Conservation (phyloP, 2,888 invertebrate genomes). For the Philereme vetulata region DNA sequence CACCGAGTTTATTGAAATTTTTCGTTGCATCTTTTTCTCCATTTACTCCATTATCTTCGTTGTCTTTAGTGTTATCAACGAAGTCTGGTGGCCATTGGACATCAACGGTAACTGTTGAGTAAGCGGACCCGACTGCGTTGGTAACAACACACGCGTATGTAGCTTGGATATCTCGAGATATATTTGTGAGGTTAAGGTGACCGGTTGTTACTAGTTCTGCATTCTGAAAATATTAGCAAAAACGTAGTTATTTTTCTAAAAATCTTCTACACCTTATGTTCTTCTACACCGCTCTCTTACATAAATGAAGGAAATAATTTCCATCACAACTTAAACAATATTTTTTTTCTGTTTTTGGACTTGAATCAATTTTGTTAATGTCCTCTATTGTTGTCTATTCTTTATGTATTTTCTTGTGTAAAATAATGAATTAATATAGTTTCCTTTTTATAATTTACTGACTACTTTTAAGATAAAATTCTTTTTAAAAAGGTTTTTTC, state of each 20-base stretch:
- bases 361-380: no score
- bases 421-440: no score
- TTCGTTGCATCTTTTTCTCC: not conserved
- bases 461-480: no score
- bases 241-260: no score
- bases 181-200: slow-evolving; percentile 51
- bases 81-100: slow-evolving; percentile 81
- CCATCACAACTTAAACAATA: no score
- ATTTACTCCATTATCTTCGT: not conserved
- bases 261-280: no score
- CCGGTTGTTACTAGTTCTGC: slow-evolving; percentile 60
- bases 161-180: slow-evolving; percentile 72
- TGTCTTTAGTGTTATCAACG: slow-evolving; percentile 11
- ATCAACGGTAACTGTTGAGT: slow-evolving; percentile 75
- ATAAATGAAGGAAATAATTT: no score
- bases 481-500: not conserved
- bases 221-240: slow-evolving; percentile 50
- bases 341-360: no score
- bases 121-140: slow-evolving; percentile 83
- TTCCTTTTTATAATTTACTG: no score
- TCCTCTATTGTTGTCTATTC: no score
- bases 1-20: not conserved
- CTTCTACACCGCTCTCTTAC: no score
- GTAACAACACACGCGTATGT: slow-evolving; percentile 84
- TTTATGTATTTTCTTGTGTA: no score